A percentile compares a stretch with the other conserved stretches of the same genome.
These are phyloP conservation scores for Cyrtonyx montezumae DNA, from an alignment of 2,113 vertebrate genomes.

Conservation along the genomic window DNA sequence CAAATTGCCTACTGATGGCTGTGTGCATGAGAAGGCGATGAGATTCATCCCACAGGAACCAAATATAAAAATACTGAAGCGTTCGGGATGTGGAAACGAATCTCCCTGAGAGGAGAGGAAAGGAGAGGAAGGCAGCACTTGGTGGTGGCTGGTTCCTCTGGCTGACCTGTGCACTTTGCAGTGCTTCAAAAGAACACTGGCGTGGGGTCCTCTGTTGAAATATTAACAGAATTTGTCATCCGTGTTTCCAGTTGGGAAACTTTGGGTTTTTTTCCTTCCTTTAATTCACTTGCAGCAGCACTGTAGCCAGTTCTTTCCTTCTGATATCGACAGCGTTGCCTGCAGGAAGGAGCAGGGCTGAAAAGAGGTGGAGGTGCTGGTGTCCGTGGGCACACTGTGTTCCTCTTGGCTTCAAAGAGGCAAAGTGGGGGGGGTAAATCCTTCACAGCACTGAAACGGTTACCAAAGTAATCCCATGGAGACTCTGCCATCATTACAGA, in stretches of 20 bases:
- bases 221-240: not conserved
- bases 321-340: not conserved
- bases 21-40: not conserved
- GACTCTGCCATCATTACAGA: not conserved
- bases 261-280: not conserved
- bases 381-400: not conserved
- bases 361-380: fast-evolving
- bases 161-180: not conserved
- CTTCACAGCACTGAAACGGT: not conserved
- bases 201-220: not conserved
- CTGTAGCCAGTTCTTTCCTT: not conserved
- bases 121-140: not conserved
- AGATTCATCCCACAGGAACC: not conserved
- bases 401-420: not conserved
- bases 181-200: not conserved
- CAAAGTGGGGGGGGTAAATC: not conserved
- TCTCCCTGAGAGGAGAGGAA: not conserved
- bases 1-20: not conserved
- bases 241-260: not conserved
- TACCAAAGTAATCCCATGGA: not conserved
- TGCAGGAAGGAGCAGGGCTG: not conserved
- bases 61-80: not conserved
- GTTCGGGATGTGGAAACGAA: not conserved
- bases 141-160: fast-evolving
- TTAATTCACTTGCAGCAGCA: not conserved